Evolutionary conservation across 2,797 vertebrate species (phyloP).

Genomic region (Labeo calbasu): DNA sequence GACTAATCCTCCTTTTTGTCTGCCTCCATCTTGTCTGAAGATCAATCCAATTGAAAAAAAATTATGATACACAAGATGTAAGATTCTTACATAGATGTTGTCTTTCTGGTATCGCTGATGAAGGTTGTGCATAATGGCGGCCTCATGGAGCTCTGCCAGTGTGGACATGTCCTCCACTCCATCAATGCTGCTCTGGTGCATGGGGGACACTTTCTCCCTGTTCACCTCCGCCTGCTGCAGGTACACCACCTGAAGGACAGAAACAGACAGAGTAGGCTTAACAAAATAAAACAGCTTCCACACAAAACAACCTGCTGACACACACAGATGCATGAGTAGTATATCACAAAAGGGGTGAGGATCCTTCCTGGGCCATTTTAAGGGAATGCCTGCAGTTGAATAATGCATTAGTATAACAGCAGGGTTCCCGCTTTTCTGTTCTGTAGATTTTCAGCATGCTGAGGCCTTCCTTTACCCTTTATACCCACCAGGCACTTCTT

Average conservation of each 20-base stretch:
- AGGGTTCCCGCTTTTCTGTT: constrained; percentile 16
- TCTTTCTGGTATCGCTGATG: constrained; percentile 88
- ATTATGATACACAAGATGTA: background rate
- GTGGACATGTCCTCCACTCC: constrained; percentile 93
- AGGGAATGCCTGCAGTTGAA: constrained; percentile 45
- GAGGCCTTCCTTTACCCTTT: constrained; percentile 19
- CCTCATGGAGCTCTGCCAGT: constrained; percentile 89
- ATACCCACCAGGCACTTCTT: constrained; percentile 21
- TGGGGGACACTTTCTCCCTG: constrained; percentile 84
- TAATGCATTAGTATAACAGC: constrained; percentile 46
- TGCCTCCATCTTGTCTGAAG: background rate
- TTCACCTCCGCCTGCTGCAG: constrained; percentile 80
- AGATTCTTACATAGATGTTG: constrained; percentile 86
- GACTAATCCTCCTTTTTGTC: background rate
- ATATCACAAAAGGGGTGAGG: constrained; percentile 9
- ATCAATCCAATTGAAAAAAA: background rate
- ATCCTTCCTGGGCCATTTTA: constrained; percentile 11
- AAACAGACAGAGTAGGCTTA: background rate
- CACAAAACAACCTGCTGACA: background rate
- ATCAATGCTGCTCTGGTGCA: constrained; percentile 89
- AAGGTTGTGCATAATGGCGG: constrained; percentile 92
- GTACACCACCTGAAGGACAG: constrained; percentile 78
- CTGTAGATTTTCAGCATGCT: background rate
- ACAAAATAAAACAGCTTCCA: background rate
- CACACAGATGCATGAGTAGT: constrained; percentile 8